Base-by-base conservation (phyloP, 2,888 invertebrate species). In the Lampropteryx suffumata region DNA sequence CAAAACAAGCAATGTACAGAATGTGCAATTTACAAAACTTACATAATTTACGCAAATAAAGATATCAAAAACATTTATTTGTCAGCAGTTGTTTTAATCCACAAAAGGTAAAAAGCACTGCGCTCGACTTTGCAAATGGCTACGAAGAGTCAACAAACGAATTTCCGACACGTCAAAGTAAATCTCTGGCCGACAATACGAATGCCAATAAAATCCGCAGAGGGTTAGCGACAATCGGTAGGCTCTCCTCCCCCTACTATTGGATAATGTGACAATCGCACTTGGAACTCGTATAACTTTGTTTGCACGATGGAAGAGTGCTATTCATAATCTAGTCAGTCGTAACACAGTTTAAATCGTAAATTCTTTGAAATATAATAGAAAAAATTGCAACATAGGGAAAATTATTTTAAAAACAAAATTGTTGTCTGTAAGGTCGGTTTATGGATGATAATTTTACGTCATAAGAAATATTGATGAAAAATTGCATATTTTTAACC, bases 161-260 rank as follows among this genome's bases (percentile, higher is more conserved):
- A 87, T 84, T 86, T 79, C 76, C 85, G 67, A 84, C 79, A 77
- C 76, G 87, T 88, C 88, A 86, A 82, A 83, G 82, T 84, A 88
- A 89, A 87, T 86, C 87, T 87, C 83, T 76, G 74, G 71, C 71
- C 80, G 84, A 84, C 85, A 88, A 85, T 82, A 84, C 83, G 88
- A 82, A 86, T 87, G 87, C 85, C 84, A 86, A 82, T 84, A 83
- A 87, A 89, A 88, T 84, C 88, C 87, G 64, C 71, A 72, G 77
- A 72, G 76, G 76, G 79, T 71, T 73, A 68, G 74, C 70, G 74
- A 75, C 75, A 77, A 82, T 81, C 74, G 79, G 80, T 80, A 80
- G 84, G 82, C 82, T 71, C 50, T 47, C 57, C 41, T 55, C 80
- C 82, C 82, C 73, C 59, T 62, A 62, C 62, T 47, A 57, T 43